A percentile compares a stretch with the other conserved stretches of the same genome.
Evolutionary conservation across 2,113 vertebrate species (phyloP).

Genomic region (Hipposideros armiger): DNA sequence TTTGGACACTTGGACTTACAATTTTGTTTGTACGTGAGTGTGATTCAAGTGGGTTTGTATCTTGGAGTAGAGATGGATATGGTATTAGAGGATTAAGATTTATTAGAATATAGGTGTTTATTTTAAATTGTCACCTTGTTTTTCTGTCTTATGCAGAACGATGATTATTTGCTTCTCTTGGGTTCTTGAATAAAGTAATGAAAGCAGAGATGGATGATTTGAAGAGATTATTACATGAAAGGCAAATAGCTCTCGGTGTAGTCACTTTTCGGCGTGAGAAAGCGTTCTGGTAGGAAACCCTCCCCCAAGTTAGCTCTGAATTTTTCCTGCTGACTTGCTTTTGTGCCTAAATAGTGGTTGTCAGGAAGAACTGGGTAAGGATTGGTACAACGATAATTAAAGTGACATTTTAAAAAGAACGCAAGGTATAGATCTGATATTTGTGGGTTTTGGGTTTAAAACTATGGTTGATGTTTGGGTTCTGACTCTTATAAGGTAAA

Average conservation of each 20-base stretch:
- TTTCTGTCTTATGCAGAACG: not conserved
- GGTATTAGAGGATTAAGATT: not conserved
- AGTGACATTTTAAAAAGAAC: conserved; percentile 60
- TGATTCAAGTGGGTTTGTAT: not conserved
- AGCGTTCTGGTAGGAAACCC: not conserved
- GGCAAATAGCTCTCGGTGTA: not conserved
- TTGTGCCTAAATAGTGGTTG: not conserved
- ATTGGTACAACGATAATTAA: conserved; percentile 46
- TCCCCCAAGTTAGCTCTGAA: conserved; percentile 44
- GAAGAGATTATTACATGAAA: not conserved
- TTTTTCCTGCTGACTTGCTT: conserved; percentile 59
- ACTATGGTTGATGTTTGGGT: not conserved
- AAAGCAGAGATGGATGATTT: not conserved
- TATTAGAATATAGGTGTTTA: not conserved
- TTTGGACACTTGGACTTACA: not conserved
- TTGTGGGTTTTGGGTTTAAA: conserved; percentile 36
- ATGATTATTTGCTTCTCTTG: not conserved
- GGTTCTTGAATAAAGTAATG: not conserved
- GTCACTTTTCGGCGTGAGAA: not conserved
- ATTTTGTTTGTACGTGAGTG: not conserved
- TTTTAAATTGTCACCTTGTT: not conserved
- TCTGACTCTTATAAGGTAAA: conserved; percentile 60
- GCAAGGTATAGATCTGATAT: not conserved
- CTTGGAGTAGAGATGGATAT: not conserved
- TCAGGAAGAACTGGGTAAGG: conserved; percentile 57